Conservation (phyloP, 2,888 invertebrate genomes). For the Hymenopus coronatus region DNA sequence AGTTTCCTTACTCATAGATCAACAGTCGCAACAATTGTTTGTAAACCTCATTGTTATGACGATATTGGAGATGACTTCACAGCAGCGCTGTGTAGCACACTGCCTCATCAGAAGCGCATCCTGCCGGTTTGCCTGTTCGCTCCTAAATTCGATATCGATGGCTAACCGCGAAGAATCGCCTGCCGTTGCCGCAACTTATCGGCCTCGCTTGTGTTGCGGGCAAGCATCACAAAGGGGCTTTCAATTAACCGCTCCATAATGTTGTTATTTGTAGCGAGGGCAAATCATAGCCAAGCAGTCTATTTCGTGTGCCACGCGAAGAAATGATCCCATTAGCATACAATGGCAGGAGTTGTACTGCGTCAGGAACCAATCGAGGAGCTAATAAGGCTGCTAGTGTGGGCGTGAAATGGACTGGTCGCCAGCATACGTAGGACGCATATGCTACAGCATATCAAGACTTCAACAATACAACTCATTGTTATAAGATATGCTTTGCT, state of each 20-base stretch:
- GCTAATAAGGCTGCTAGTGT: neutral
- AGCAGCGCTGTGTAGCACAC: no score
- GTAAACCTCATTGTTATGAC: no score
- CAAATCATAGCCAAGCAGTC: neutral
- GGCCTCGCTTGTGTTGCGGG: neutral
- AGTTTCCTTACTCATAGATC: no score
- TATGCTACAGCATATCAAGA: no score
- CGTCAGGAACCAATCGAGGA: neutral
- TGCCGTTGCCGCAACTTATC: neutral
- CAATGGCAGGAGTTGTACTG: neutral
- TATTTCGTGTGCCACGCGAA: neutral
- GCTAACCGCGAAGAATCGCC: neutral
- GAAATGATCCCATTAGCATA: neutral
- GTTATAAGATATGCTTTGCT: no score
- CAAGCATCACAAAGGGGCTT: conserved; percentile 3
- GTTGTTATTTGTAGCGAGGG: neutral
- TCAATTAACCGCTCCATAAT: neutral
- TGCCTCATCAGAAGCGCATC: no score
- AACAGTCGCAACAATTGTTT: no score
- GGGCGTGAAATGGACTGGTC: neutral
- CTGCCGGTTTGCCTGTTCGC: no score
- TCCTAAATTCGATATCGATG: neutral
- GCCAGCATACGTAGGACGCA: no score
- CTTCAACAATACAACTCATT: no score
- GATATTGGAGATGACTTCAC: no score